These are phyloP conservation scores for Chalcis sispes DNA, from an alignment of 2,888 invertebrate species.

Conservation along the genomic window DNA sequence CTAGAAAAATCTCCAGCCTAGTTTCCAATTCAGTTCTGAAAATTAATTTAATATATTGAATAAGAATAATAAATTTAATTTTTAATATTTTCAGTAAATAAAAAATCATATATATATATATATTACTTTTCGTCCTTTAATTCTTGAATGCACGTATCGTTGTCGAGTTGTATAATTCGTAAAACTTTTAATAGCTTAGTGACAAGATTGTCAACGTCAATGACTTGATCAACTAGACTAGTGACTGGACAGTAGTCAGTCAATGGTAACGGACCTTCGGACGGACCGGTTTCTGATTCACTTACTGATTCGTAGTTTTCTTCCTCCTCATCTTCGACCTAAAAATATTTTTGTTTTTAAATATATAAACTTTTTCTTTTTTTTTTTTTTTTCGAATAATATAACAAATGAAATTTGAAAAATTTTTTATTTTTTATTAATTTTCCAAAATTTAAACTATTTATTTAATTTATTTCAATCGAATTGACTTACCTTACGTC, in stretches of 20 bases:
- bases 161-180: conserved; percentile 85
- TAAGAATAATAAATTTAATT: conserved; percentile 1
- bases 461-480: not conserved
- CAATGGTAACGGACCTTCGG: conserved; percentile 73
- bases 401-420: not conserved
- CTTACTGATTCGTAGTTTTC: conserved; percentile 72
- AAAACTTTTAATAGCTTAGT: conserved; percentile 85
- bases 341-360: conserved; percentile 14
- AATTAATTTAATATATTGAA: conserved; percentile 29
- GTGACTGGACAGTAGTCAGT: conserved; percentile 79
- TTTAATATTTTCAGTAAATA: not conserved
- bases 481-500: conserved; percentile 78
- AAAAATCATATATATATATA: conserved; percentile 23
- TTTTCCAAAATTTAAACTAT: too few relatives aligned
- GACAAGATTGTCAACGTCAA: conserved; percentile 85
- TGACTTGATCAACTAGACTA: conserved; percentile 84
- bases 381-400: too few relatives aligned
- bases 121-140: conserved; percentile 81
- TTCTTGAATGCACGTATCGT: conserved; percentile 82
- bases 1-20: conserved; percentile 66
- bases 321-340: conserved; percentile 74
- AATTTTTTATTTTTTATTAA: too few relatives aligned
- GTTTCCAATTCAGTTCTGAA: conserved; percentile 70
- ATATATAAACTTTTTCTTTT: conserved; percentile 7
- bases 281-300: conserved; percentile 77